Evolutionary conservation across 2,113 vertebrate species (phyloP).

Genomic region (Trogon melanurus): DNA sequence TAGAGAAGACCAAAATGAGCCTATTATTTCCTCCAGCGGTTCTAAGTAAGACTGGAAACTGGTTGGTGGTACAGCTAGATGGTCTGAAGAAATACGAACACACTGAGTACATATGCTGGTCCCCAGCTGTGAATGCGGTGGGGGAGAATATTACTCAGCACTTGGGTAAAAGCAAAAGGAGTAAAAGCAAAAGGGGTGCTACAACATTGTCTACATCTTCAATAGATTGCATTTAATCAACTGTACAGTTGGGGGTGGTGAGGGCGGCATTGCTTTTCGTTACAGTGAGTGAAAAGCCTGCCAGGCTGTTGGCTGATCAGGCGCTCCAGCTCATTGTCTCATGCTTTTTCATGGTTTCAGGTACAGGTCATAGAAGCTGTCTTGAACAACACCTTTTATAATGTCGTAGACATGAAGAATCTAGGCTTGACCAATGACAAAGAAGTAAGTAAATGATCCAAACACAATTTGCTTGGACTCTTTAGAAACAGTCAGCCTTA

Average conservation of each 20-base stretch:
- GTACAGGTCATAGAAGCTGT: slow-evolving; percentile 90
- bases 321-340: neutral
- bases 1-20: neutral
- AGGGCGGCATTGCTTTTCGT: neutral
- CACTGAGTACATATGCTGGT: neutral
- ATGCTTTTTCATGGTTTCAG: slow-evolving; percentile 73
- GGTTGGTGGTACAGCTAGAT: slow-evolving; percentile 28
- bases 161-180: neutral
- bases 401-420: slow-evolving; percentile 90
- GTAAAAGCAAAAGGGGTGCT: neutral
- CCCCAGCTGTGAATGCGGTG: neutral
- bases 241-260: accelerated
- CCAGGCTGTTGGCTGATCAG: neutral
- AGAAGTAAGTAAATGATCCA: slow-evolving; percentile 82
- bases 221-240: neutral
- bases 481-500: neutral
- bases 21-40: neutral
- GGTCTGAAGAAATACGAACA: slow-evolving; percentile 19
- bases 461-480: neutral
- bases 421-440: slow-evolving; percentile 89
- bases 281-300: neutral
- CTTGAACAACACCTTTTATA: slow-evolving; percentile 93
- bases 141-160: neutral
- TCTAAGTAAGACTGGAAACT: neutral
- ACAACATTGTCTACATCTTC: neutral